Percentiles rank a stretch among this genome's conserved stretches.
These are phyloP conservation scores for Aphodius granarius DNA, from an alignment of 2,888 invertebrate species.

Conservation along the genomic window DNA sequence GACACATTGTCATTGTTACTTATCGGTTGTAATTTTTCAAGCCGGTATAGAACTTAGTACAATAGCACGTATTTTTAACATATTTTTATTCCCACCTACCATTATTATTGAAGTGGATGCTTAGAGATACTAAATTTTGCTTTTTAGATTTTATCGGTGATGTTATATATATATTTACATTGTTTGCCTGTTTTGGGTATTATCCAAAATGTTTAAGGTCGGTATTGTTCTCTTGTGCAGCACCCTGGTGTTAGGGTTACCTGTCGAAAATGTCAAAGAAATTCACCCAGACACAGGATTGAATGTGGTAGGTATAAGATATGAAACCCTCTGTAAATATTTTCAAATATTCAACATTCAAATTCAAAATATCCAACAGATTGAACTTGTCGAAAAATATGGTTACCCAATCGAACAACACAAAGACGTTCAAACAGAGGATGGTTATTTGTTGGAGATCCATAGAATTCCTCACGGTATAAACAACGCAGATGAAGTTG, in stretches of 20 bases:
- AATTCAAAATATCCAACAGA: slow-evolving; percentile 9
- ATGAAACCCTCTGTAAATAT: neutral
- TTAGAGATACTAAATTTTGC: neutral
- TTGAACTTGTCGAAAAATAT: slow-evolving; percentile 41
- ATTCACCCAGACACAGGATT: slow-evolving; percentile 27
- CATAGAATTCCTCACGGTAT: slow-evolving; percentile 69
- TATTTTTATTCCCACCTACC: neutral
- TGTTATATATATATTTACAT: neutral
- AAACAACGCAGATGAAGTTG: slow-evolving; percentile 20
- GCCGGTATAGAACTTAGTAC: too few relatives aligned
- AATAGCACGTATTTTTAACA: too few relatives aligned
- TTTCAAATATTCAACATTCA: neutral
- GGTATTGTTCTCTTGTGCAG: neutral
- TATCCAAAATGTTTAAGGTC: neutral
- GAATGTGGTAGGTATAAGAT: slow-evolving; percentile 24
- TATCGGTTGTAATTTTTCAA: too few relatives aligned
- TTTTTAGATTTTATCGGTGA: neutral
- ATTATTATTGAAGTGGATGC: neutral
- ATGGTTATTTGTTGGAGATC: slow-evolving; percentile 77
- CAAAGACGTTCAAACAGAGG: slow-evolving; percentile 62
- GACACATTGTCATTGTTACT: neutral
- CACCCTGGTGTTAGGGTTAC: neutral
- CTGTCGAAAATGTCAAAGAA: neutral
- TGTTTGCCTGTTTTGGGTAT: neutral
- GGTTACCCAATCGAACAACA: slow-evolving; percentile 68